Evolutionary conservation across 2,888 invertebrate genomes (phyloP), one percentile per base, ranked within the genome.

Genomic region (Eutolmus rufibarbis): DNA sequence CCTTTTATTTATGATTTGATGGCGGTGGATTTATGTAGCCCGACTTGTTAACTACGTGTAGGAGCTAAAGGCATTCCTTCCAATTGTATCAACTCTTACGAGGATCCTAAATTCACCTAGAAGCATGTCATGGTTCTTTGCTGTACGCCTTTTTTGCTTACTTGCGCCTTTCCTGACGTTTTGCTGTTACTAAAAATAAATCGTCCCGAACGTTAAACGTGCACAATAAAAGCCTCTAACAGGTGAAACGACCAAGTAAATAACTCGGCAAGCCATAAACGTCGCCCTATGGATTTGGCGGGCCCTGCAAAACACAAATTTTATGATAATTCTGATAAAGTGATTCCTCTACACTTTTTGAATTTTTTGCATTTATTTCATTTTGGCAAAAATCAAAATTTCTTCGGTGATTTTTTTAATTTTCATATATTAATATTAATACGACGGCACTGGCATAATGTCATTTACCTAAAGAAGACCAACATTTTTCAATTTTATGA

Each of bases 1-100:
- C 81, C 81, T 46, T 82, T 81, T 81, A 87, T 87, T 81, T 87
- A 82, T 82, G 82, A 81, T 82, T 82, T 74, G 51, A 81, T 78
- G 79, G 82, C n/a, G 82, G 82, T 46, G 74, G 34, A 87, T 87
- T 87, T 87, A 87, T 87, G 87, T 46, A 46, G 74, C 37, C 28
- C 74, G 74, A 85, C 85, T 85, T 85, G 85, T 85, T 74, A 85
- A 74, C 74, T 46, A 74, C 85, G 74, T 74, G 28, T 40, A 46
- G 40, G 12, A 51, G 74, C 74, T 66, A 37, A 34, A 82, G 82
- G 66, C 28, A 46, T 85, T 74, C 74, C 74, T 43, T 16, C 74
- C 85, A 74, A 85, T 85, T 74, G 85, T 85, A 74, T 85, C 46
- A 74, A 74, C 23, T 46, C 23, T 74, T 46, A 74, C 74, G 74